A percentile compares a stretch with the other conserved stretches of the same genome.
Evolutionary conservation across 2,888 invertebrate species (phyloP).

Genomic region (Kryphioiulus occultus): DNA sequence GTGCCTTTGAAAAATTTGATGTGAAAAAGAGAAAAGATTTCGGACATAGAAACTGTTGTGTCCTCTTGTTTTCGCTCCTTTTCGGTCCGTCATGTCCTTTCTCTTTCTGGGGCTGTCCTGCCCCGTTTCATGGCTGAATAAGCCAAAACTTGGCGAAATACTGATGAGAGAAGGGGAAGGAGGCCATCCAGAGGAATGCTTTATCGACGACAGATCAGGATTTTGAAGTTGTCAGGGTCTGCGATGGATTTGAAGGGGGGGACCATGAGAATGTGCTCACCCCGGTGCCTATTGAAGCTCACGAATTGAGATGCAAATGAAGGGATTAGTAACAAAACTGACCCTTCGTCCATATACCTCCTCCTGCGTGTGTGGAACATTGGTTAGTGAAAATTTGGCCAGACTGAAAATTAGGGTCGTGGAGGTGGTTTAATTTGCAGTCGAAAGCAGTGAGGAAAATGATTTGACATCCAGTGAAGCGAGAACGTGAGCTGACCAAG

Average conservation of each 20-base stretch:
- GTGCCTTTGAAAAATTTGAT: background rate
- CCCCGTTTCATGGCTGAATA: constrained; percentile 39
- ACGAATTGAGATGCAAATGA: constrained; percentile 48
- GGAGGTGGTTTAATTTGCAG: constrained; percentile 44
- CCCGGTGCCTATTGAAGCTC: constrained; percentile 25
- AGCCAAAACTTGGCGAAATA: background rate
- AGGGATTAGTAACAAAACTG: constrained; percentile 47
- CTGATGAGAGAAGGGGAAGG: background rate
- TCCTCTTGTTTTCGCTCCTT: constrained; percentile 41
- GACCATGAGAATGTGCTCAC: background rate
- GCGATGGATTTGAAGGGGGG: background rate
- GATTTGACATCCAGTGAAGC: constrained; percentile 23
- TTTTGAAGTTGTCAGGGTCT: constrained; percentile 27
- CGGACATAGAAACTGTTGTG: constrained; percentile 33
- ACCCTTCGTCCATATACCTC: constrained; percentile 47
- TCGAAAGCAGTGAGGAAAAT: constrained; percentile 14
- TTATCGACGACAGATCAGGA: constrained; percentile 48
- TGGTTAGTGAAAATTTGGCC: constrained; percentile 37
- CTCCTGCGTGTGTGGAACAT: constrained; percentile 41
- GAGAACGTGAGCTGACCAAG: background rate
- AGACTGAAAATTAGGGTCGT: constrained; percentile 43
- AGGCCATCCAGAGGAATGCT: background rate
- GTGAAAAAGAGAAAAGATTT: constrained; percentile 1
- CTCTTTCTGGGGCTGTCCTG: constrained; percentile 39
- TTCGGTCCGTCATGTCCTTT: background rate